phyloP scores from a whole-genome alignment of 1,140 invertebrate species.

The Cataglyphis hispanica region DNA sequence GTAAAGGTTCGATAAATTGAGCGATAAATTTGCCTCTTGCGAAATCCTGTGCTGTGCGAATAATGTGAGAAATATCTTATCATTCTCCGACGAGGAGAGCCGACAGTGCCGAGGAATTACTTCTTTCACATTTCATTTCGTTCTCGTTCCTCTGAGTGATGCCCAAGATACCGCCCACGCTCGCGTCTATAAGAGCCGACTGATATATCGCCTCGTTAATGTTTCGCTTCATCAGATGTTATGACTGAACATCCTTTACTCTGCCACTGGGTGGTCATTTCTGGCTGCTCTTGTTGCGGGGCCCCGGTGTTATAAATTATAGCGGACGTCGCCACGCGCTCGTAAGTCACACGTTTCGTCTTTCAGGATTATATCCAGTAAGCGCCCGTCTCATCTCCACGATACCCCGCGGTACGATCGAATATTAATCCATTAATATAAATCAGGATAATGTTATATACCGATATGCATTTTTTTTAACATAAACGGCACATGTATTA shows the following conservation, averaged over 20 bases:
- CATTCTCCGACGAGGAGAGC: conserved; percentile 64
- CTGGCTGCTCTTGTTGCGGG: conserved; percentile 82
- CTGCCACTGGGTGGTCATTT: conserved; percentile 84
- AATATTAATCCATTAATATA: conserved; percentile 53
- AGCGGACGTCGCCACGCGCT: conserved; percentile 64
- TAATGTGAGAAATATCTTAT: conserved; percentile 58
- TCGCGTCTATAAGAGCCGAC: conserved; percentile 74
- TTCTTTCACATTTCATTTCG: conserved; percentile 80
- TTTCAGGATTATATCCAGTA: conserved; percentile 57
- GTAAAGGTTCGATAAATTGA: background rate
- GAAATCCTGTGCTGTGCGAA: conserved; percentile 17
- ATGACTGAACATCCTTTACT: conserved; percentile 85
- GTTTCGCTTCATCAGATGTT: conserved; percentile 85
- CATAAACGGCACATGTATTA: conserved; percentile 11
- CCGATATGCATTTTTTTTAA: background rate
- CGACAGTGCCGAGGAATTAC: conserved; percentile 72
- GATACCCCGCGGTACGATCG: conserved; percentile 42
- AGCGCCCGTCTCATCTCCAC: conserved; percentile 16
- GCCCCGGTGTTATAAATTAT: conserved; percentile 83
- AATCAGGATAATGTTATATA: conserved; percentile 50
- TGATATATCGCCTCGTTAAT: conserved; percentile 86
- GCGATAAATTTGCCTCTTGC: background rate
- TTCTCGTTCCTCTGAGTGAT: conserved; percentile 80
- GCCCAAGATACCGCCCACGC: conserved; percentile 80
- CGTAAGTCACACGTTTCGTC: conserved; percentile 69